Evolutionary conservation across 1,140 invertebrate genomes (phyloP), one percentile per base, ranked within the genome.

Genomic region (Neoseiulus cucumeris): DNA sequence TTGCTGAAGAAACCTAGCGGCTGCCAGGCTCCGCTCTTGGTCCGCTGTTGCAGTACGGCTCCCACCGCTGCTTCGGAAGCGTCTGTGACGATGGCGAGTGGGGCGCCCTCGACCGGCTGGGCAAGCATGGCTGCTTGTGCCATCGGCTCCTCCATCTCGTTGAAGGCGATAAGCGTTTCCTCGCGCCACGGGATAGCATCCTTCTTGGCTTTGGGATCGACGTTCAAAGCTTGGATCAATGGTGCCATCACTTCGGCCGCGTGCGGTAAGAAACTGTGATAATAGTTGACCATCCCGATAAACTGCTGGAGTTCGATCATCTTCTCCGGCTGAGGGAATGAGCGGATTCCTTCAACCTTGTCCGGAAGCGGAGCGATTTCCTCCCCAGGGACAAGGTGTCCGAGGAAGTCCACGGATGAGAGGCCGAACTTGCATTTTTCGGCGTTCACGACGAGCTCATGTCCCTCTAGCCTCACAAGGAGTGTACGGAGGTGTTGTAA

Each of bases 281-380:
- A 77, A 68, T 73, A 76, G 64, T 75, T 76, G 4, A 75, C 64
- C 30, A 75, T 68, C 2, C 73, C 76, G 12, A 74, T n/a, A 68
- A 75, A 75, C 9, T 70, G 65, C 64, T 71, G 68, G 7, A 76
- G 33, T 65, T 75, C 68, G 12, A 69, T 68, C 18, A 72, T 64
- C 66, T 75, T 70, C 44, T 20, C 66, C 0, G 76, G 77, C 51
- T 45, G 64, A 7, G 71, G 69, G 0, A 75, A 72, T 0, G 75
- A 66, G 2, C 64, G 22, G n/a, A 79, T 76, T 14, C 74, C 73
- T 5, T 72, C 59, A 6, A 76, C 67, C 70, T 76, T 78, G 1
- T 69, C 67, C 29, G 65, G 66, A 67, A 74, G 69, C 47, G 67
- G 68, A 33, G 2, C 55, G 12, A 76, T 70, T 9, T 74, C 75